phyloP scores from a whole-genome alignment of 2,797 vertebrate genomes.

The Sylvilagus floridanus region DNA sequence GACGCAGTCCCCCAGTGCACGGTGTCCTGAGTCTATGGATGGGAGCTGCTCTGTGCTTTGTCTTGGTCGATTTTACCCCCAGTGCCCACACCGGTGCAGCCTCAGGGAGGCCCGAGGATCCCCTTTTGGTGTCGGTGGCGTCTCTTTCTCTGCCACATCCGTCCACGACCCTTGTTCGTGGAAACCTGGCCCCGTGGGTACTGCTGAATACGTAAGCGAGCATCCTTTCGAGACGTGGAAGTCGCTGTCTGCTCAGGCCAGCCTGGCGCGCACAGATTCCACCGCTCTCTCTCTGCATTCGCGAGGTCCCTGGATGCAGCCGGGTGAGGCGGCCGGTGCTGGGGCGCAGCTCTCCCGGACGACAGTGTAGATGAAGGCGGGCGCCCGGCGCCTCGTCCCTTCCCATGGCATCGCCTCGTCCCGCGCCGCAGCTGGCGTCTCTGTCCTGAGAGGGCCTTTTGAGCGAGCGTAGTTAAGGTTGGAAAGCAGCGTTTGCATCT shows the following conservation, averaged over 20 bases:
- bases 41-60: too few relatives aligned
- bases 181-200: neutral
- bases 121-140: neutral
- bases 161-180: neutral
- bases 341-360: neutral
- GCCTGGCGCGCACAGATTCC: neutral
- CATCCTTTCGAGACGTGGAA: neutral
- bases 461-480: neutral
- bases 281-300: too few relatives aligned
- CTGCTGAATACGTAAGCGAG: neutral
- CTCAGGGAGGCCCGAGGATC: neutral
- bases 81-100: neutral
- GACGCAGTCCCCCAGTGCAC: too few relatives aligned
- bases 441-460: neutral
- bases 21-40: too few relatives aligned
- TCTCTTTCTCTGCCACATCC: neutral
- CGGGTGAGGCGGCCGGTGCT: neutral
- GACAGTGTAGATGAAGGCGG: accelerated
- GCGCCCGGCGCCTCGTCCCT: accelerated
- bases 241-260: neutral
- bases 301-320: too few relatives aligned
- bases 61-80: too few relatives aligned
- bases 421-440: accelerated
- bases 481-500: slow-evolving; percentile 61
- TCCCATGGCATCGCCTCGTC: accelerated